These are phyloP conservation scores for Seladonia tumulorum DNA, from an alignment of 2,888 invertebrate species.

Conservation along the genomic window DNA sequence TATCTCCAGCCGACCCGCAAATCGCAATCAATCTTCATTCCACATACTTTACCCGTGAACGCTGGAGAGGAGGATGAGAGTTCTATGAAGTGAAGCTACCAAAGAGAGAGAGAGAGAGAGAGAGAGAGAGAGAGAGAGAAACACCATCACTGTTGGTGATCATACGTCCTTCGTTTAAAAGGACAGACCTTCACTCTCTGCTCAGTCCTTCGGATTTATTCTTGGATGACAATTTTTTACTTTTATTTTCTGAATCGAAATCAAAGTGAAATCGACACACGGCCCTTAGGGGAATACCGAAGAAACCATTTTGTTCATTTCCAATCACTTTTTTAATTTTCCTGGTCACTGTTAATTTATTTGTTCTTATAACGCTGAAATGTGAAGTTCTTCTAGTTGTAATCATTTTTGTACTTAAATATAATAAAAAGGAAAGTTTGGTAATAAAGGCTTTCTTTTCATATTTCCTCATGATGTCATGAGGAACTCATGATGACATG, in stretches of 20 bases:
- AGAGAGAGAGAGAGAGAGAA: not conserved
- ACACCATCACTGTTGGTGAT: not conserved
- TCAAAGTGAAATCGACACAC: not conserved
- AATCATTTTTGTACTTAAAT: no score
- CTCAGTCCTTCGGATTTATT: not conserved
- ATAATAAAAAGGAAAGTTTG: no score
- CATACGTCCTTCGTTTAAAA: not conserved
- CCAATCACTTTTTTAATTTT: no score
- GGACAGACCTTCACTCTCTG: not conserved
- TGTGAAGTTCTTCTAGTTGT: no score
- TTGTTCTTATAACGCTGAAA: no score
- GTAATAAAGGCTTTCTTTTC: no score
- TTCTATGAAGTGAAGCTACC: not conserved
- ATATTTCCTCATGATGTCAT: no score
- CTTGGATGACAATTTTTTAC: not conserved
- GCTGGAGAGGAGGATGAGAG: conserved; percentile 2
- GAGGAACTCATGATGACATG: no score
- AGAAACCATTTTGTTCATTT: no score
- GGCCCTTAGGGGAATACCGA: no score
- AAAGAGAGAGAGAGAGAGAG: not conserved
- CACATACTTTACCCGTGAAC: conserved; percentile 66
- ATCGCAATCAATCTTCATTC: conserved; percentile 79
- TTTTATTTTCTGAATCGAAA: not conserved
- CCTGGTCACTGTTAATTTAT: no score
- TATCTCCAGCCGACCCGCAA: conserved; percentile 55